These are phyloP conservation scores for Colaptes auratus DNA, from an alignment of 2,113 vertebrate genomes.

Conservation along the genomic window DNA sequence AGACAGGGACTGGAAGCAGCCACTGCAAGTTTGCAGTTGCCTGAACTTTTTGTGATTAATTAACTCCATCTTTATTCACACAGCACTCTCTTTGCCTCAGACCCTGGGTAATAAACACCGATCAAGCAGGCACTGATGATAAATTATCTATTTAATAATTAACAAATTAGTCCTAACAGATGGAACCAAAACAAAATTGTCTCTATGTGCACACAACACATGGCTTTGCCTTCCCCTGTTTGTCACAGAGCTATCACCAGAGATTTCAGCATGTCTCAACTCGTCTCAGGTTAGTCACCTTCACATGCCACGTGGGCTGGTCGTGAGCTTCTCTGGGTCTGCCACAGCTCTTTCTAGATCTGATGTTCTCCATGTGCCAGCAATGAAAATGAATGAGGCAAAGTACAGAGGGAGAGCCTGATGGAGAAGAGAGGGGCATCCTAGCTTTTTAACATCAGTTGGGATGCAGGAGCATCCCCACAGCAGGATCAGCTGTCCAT, in stretches of 20 bases:
- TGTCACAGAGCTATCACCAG: neutral
- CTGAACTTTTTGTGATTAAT: constrained; percentile 72
- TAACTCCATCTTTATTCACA: constrained; percentile 73
- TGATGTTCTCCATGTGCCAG: neutral
- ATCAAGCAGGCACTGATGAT: constrained; percentile 71
- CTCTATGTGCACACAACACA: constrained; percentile 26
- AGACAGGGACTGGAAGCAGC: neutral
- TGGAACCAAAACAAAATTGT: constrained; percentile 73
- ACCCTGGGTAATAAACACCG: constrained; percentile 73
- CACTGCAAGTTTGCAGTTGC: neutral
- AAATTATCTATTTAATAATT: constrained; percentile 79
- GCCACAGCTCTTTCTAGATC: neutral
- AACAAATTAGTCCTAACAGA: constrained; percentile 79
- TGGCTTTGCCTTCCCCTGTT: neutral
- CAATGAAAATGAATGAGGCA: neutral
- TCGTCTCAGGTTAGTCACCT: neutral
- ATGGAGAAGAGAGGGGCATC: neutral
- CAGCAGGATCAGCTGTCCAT: neutral
- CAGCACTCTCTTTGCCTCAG: constrained; percentile 56
- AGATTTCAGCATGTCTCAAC: neutral
- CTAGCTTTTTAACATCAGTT: neutral
- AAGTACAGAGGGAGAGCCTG: neutral
- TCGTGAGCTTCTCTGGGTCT: neutral
- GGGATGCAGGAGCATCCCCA: neutral
- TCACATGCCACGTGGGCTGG: neutral